Conservation (phyloP, 2,797 vertebrate species). For the Heliangelus exortis region DNA sequence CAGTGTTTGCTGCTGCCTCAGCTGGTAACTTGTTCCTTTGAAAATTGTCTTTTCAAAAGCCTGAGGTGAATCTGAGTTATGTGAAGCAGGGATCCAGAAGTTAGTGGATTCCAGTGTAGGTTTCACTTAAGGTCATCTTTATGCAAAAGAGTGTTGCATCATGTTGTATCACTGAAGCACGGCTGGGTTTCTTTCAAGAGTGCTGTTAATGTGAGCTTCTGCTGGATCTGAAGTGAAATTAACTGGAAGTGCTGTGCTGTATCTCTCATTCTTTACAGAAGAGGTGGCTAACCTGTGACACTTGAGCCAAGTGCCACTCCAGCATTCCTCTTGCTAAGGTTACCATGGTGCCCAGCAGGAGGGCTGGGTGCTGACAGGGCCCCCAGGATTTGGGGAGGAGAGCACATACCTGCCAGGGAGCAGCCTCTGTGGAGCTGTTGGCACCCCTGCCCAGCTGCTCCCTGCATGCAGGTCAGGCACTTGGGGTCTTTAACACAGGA, state of each 20-base stretch:
- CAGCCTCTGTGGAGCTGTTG: not conserved
- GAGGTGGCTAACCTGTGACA: not conserved
- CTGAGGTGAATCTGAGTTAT: not conserved
- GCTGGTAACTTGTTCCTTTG: not conserved
- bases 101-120: not conserved
- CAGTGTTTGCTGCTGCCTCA: constrained; percentile 24
- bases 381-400: not conserved
- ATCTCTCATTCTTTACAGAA: constrained; percentile 38
- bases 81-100: not conserved
- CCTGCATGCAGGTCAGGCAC: not conserved
- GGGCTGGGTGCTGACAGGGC: not conserved
- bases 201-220: constrained; percentile 1
- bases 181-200: not conserved
- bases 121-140: not conserved
- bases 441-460: not conserved
- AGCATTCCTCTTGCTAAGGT: not conserved
- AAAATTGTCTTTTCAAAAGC: constrained; percentile 7
- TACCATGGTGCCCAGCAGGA: accelerated
- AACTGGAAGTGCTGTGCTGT: constrained; percentile 28
- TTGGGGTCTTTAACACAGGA: not conserved
- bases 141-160: not conserved
- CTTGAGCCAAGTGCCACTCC: not conserved
- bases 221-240: not conserved
- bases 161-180: not conserved
- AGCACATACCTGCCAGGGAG: not conserved